Percentiles rank a stretch among this genome's conserved stretches.
phyloP scores from a whole-genome alignment of 2,113 vertebrate species.

The Reinhardtius hippoglossoides region DNA sequence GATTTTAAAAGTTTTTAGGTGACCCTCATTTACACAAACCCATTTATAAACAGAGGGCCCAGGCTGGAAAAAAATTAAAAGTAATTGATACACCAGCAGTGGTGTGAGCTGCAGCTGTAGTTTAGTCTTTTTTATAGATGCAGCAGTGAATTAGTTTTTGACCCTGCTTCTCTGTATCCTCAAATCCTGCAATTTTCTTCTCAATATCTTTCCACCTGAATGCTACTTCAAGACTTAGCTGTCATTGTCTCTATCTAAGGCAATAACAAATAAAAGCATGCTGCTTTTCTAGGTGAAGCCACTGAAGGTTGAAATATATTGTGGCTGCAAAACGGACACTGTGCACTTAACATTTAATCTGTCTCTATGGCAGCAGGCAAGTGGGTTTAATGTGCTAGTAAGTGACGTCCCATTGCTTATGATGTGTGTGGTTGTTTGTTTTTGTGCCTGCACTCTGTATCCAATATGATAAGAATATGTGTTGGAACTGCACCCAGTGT shows the following conservation, averaged over 20 bases:
- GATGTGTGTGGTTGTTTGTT: conserved; percentile 16
- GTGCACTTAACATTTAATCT: neutral
- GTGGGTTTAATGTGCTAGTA: conserved; percentile 18
- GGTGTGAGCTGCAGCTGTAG: neutral
- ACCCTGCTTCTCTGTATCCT: conserved; percentile 3
- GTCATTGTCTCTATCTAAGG: neutral
- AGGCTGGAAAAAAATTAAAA: too few relatives aligned
- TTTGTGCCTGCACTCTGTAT: conserved; percentile 3
- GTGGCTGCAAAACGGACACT: conserved; percentile 3
- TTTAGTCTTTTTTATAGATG: neutral
- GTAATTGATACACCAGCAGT: too few relatives aligned
- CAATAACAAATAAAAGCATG: neutral
- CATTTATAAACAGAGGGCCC: too few relatives aligned
- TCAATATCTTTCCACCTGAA: conserved; percentile 24
- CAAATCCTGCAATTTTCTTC: conserved; percentile 27
- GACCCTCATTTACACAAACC: too few relatives aligned
- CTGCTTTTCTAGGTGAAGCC: neutral
- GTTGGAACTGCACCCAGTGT: conserved; percentile 11
- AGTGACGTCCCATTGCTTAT: neutral
- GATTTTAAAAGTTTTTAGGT: too few relatives aligned
- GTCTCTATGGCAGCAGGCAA: conserved; percentile 40
- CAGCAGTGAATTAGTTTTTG: conserved; percentile 6
- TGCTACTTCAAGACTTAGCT: neutral
- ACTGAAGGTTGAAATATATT: conserved; percentile 17
- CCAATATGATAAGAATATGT: conserved; percentile 17